Evolutionary conservation across 2,888 invertebrate genomes (phyloP).

Genomic region (Dicycla oo): DNA sequence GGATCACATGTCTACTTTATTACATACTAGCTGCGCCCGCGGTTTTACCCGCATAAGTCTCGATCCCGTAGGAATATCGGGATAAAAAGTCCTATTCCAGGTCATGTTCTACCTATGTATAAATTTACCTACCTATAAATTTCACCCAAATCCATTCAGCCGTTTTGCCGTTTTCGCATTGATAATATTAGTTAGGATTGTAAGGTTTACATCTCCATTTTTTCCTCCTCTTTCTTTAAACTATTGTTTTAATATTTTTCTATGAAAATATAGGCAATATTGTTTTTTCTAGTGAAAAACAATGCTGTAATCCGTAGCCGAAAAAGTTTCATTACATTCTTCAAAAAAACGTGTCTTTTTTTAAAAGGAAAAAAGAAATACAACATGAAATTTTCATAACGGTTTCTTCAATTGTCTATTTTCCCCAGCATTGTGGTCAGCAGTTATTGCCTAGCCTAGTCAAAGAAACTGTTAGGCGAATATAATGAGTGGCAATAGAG

Average conservation of each 20-base stretch:
- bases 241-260: background rate
- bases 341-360: background rate
- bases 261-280: background rate
- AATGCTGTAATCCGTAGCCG: background rate
- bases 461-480: slow-evolving; percentile 17
- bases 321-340: background rate
- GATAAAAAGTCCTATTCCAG: no score
- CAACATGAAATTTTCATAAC: background rate
- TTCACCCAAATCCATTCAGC: no score
- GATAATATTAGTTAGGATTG: no score
- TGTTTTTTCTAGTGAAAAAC: background rate
- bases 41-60: no score
- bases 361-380: background rate
- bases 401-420: slow-evolving; percentile 8
- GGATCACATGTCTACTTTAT: background rate
- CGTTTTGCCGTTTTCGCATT: no score
- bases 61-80: no score
- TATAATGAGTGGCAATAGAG: slow-evolving; percentile 28
- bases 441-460: background rate
- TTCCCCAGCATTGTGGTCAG: background rate
- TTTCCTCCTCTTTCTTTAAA: background rate
- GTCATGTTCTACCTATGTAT: no score
- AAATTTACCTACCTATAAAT: no score
- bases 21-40: no score
- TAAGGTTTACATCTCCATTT: background rate